phyloP scores from a whole-genome alignment of 2,797 vertebrate species.

The Otolemur crassicaudatus region DNA sequence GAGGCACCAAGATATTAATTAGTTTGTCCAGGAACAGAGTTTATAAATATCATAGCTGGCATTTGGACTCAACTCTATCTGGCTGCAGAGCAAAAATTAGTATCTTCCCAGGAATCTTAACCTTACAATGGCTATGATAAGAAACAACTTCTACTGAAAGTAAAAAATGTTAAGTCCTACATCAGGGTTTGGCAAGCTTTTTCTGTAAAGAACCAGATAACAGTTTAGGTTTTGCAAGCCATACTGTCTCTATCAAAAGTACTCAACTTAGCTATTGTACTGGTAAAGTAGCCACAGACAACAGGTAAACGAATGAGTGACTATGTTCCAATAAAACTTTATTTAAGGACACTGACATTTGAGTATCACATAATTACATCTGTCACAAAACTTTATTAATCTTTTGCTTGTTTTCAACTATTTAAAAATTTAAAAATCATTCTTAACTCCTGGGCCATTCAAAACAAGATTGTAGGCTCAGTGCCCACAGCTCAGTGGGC shows the following conservation, averaged over 20 bases:
- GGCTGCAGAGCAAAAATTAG: slow-evolving; percentile 50
- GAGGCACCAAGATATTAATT: background rate
- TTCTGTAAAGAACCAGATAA: slow-evolving; percentile 20
- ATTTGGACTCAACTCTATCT: background rate
- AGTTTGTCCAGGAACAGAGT: background rate
- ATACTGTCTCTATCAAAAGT: background rate
- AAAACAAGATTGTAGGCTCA: background rate
- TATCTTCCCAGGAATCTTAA: background rate
- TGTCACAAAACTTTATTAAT: background rate
- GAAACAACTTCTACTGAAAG: slow-evolving; percentile 16
- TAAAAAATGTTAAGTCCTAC: slow-evolving; percentile 44
- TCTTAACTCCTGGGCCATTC: slow-evolving; percentile 6
- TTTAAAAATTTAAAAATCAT: slow-evolving; percentile 49
- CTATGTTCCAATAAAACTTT: background rate
- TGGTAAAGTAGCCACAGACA: background rate
- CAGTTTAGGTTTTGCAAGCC: background rate
- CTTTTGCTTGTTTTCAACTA: slow-evolving; percentile 18
- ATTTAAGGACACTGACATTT: background rate
- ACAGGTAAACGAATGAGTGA: background rate
- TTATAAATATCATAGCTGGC: background rate
- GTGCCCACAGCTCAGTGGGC: too few relatives aligned
- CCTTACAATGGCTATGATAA: background rate
- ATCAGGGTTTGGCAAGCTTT: slow-evolving; percentile 17
- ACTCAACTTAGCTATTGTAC: background rate
- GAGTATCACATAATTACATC: background rate